Conservation (phyloP, 2,888 invertebrate genomes). For the Amiota mariae region DNA sequence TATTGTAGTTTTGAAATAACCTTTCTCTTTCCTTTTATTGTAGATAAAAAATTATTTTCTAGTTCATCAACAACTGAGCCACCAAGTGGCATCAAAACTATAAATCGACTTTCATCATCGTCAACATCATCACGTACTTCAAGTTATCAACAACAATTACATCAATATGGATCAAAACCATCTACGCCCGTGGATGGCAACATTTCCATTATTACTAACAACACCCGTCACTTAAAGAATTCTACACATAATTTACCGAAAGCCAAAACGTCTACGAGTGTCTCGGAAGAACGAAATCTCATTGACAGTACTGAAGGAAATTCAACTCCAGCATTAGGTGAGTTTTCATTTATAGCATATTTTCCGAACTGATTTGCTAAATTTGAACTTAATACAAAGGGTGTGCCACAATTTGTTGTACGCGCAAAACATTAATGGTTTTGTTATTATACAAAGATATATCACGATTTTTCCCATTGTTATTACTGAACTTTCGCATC, state of each 20-base stretch:
- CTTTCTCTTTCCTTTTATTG: neutral
- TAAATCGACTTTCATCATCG: neutral
- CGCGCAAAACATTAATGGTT: neutral
- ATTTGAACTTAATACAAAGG: neutral
- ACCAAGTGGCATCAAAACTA: neutral
- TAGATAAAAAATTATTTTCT: neutral
- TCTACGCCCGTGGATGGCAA: neutral
- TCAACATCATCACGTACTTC: neutral
- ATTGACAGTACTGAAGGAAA: neutral
- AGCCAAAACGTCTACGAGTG: no score
- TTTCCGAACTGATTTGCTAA: no score
- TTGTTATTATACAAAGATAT: no score
- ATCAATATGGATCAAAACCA: neutral
- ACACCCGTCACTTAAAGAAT: neutral
- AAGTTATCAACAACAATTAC: neutral
- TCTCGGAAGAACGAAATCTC: no score
- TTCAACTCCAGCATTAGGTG: neutral
- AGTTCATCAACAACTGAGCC: neutral
- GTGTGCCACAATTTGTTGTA: neutral
- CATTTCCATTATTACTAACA: neutral
- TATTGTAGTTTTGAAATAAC: no score
- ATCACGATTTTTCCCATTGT: no score
- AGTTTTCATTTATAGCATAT: neutral
- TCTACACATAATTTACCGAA: neutral
- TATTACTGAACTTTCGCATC: slow-evolving; percentile 33